Evolutionary conservation across 2,113 vertebrate species (phyloP).

Genomic region (Ceratotherium simum): DNA sequence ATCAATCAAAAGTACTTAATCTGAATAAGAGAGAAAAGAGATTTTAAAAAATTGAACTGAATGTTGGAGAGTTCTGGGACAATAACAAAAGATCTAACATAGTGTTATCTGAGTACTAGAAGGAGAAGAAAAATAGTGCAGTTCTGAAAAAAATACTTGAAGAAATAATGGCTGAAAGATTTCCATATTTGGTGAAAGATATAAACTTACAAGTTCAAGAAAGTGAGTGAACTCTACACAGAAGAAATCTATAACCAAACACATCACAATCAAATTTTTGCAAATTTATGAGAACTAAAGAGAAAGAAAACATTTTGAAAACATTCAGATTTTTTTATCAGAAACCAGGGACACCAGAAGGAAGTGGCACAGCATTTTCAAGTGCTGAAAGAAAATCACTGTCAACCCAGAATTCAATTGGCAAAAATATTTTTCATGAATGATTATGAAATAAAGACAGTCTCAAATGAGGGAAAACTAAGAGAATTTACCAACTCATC

Average conservation of each 20-base stretch:
- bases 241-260: neutral
- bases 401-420: neutral
- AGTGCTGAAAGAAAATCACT: too few species aligned
- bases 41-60: neutral
- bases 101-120: neutral
- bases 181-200: neutral
- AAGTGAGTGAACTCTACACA: neutral
- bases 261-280: neutral
- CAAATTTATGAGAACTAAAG: neutral
- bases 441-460: neutral
- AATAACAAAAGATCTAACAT: neutral
- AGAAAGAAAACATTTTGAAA: neutral
- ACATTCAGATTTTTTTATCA: neutral
- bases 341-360: too few species aligned
- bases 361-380: too few species aligned
- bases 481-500: neutral
- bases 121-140: neutral
- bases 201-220: neutral
- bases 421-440: neutral
- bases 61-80: neutral
- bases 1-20: neutral
- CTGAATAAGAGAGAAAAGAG: neutral
- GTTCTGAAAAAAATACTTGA: neutral
- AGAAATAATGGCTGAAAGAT: neutral
- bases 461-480: neutral